These are phyloP conservation scores for Corvus moneduloides DNA, from an alignment of 2,113 vertebrate genomes.

Conservation along the genomic window DNA sequence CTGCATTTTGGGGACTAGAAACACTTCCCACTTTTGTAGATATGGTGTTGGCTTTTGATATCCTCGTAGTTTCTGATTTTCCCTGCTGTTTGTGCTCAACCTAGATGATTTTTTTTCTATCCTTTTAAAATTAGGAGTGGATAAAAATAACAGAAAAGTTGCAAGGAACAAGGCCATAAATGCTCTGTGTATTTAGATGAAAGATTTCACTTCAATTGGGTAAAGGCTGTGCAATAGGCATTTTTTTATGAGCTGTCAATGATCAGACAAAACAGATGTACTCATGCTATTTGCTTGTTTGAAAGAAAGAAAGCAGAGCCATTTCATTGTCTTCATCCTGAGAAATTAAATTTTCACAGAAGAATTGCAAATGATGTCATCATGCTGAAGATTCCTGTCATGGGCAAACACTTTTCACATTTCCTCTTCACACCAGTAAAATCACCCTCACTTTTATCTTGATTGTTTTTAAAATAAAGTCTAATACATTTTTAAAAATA, in stretches of 20 bases:
- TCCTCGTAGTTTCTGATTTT: neutral
- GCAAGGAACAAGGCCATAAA: neutral
- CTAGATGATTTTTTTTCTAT: neutral
- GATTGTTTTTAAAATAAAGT: neutral
- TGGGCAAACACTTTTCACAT: neutral
- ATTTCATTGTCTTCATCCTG: neutral
- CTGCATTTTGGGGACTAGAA: neutral
- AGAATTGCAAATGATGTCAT: neutral
- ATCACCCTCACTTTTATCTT: neutral
- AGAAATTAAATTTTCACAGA: neutral
- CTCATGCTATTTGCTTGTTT: slow-evolving; percentile 5
- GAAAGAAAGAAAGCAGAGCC: slow-evolving; percentile 16
- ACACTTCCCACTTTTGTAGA: neutral
- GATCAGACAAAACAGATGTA: slow-evolving; percentile 50
- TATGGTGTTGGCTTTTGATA: neutral
- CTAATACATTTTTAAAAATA: neutral
- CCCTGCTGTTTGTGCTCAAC: neutral
- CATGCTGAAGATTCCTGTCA: neutral
- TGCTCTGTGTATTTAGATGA: neutral
- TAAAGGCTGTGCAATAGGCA: neutral
- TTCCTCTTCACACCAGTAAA: neutral
- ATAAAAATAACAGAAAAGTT: slow-evolving; percentile 27
- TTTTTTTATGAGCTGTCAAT: slow-evolving; percentile 20
- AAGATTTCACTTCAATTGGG: slow-evolving; percentile 22
- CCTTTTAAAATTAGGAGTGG: neutral